Base-by-base conservation (phyloP, 1,140 invertebrate species). In the Aphis craccivora region DNA sequence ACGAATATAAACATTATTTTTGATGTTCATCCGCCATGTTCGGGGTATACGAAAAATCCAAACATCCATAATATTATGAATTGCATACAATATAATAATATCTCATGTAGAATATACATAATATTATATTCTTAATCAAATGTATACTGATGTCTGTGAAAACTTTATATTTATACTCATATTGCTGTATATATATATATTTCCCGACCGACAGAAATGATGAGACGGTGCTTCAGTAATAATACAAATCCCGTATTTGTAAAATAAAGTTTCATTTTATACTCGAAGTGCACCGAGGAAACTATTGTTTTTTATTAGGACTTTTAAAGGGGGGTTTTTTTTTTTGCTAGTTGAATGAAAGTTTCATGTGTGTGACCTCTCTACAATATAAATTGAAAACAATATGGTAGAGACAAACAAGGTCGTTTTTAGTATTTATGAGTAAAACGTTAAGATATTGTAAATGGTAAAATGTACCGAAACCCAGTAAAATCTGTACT, bases 221-320 rank as follows among this genome's bases (percentile, higher is more conserved):
- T 18, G 60, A 76, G 60, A n/a, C 30, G 30, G 60, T 76, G 18
- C 60, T 76, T 76, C 60, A n/a, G 60, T n/a, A 76, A 76, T 76
- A 76, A 76, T 76, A 76, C 60, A n/a, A 76, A 76, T 76, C 60
- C 60, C 60, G 60, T 76, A 76, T 76, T 76, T 76, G 60, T 76
- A n/a, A 76, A 76, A 76, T 76, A 76, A 76, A 76, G n/a, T 76
- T 76, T 76, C 18, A 76, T 76, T 76, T n/a, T 76, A n/a, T 35
- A 76, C 60, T 35, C 14, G 30, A 23, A 76, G n/a, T n/a, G 14
- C 22, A n/a, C 14, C n/a, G 60, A 76, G 60, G 11, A 76, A 76
- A 76, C 30, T 18, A 76, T n/a, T 76, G 60, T 76, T 76, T 76
- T 76, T 76, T 76, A 76, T 76, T 76, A n/a, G 14, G 60, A 5